A percentile compares a stretch with the other conserved stretches of the same genome.
phyloP scores from a whole-genome alignment of 2,888 invertebrate species.

The Cheilosia vernalis region DNA sequence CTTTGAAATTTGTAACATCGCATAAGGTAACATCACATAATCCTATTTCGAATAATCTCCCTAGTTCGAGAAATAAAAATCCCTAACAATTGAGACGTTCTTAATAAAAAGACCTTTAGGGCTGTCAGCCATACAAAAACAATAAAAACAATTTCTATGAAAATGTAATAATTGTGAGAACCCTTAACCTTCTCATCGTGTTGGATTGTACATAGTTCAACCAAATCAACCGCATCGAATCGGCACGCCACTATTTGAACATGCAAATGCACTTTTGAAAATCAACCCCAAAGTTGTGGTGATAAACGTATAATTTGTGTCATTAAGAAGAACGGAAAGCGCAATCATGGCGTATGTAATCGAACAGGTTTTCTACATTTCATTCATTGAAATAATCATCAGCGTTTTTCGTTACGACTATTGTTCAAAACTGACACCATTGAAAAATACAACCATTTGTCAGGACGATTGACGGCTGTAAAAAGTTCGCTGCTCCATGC shows the following conservation, averaged over 20 bases:
- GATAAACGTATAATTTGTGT: slow-evolving; percentile 44
- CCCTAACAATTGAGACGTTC: too few species aligned
- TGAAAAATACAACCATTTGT: slow-evolving; percentile 56
- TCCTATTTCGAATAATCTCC: too few species aligned
- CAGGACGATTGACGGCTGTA: slow-evolving; percentile 48
- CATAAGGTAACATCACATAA: too few species aligned
- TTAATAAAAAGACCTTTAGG: too few species aligned
- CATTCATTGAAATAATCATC: slow-evolving; percentile 10
- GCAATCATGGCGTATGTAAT: slow-evolving; percentile 32
- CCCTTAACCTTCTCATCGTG: not conserved
- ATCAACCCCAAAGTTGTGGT: slow-evolving; percentile 23
- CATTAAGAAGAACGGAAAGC: slow-evolving; percentile 25
- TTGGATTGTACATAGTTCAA: slow-evolving; percentile 11
- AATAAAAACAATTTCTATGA: not conserved
- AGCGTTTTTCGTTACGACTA: slow-evolving; percentile 9
- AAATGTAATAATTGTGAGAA: not conserved
- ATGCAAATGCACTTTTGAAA: slow-evolving; percentile 52
- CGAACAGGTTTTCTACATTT: slow-evolving; percentile 62
- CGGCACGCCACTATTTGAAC: slow-evolving; percentile 20
- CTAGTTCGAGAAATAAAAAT: too few species aligned
- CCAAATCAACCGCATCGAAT: slow-evolving; percentile 53
- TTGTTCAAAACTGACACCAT: slow-evolving; percentile 21
- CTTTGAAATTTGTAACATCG: too few species aligned
- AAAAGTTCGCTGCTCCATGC: not conserved
- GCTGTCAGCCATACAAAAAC: too few species aligned